Evolutionary conservation across 1,140 invertebrate species (phyloP).

Genomic region (Chionoecetes opilio): DNA sequence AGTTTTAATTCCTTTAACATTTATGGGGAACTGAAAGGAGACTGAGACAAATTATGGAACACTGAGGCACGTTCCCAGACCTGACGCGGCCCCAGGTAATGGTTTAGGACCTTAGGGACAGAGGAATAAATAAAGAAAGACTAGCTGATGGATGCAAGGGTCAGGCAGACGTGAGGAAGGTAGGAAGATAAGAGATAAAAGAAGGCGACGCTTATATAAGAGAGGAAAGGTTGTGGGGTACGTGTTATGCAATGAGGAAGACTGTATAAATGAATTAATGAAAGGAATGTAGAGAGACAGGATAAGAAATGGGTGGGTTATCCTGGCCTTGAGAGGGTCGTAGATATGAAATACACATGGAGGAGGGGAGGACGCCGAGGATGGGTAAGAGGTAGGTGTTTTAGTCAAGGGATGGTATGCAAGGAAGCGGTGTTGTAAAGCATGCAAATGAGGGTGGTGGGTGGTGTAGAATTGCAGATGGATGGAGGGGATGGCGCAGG

Average conservation of each 20-base stretch:
- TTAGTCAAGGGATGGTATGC: no score
- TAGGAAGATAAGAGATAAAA: not conserved
- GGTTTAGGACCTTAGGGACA: not conserved
- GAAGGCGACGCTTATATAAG: not conserved
- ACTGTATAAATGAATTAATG: not conserved
- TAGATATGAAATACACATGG: no score
- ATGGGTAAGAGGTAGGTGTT: no score
- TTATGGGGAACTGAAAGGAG: not conserved
- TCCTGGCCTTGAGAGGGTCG: no score
- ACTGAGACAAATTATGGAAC: not conserved
- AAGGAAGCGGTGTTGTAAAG: no score
- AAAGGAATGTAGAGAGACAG: not conserved
- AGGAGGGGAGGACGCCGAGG: no score
- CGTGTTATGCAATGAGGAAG: not conserved
- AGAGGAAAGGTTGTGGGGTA: not conserved
- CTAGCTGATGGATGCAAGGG: not conserved
- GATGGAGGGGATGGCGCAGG: not conserved
- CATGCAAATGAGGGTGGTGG: no score
- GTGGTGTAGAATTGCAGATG: not conserved
- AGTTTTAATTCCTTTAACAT: no score
- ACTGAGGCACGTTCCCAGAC: no score
- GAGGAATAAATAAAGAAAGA: not conserved
- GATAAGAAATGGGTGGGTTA: not conserved
- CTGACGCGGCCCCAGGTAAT: no score
- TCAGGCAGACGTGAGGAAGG: not conserved